These are phyloP conservation scores for Spinibarbus caldwelli DNA, from an alignment of 2,797 vertebrate genomes.

Conservation along the genomic window DNA sequence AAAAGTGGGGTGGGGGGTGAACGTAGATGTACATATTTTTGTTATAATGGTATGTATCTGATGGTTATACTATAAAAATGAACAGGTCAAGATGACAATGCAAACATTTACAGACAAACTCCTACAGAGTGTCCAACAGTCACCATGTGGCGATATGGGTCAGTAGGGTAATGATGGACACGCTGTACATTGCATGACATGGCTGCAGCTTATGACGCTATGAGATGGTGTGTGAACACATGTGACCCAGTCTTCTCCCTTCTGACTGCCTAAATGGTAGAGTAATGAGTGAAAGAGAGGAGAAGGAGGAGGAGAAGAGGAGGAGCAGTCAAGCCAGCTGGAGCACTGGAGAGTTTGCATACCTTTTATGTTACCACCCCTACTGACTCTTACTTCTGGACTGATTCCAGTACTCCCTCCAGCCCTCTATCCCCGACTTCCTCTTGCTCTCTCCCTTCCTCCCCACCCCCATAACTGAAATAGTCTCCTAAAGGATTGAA, in stretches of 20 bases:
- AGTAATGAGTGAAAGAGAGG: constrained; percentile 45
- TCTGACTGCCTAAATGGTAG: constrained; percentile 49
- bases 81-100: neutral
- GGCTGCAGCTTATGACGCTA: constrained; percentile 3
- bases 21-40: neutral
- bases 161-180: constrained; percentile 33
- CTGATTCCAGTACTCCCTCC: constrained; percentile 31
- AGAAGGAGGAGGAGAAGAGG: constrained; percentile 41
- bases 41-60: neutral
- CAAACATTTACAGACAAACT: neutral
- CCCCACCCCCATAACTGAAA: constrained; percentile 56
- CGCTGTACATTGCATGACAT: neutral
- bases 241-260: constrained; percentile 29
- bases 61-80: neutral
- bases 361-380: constrained; percentile 59
- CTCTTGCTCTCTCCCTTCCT: constrained; percentile 55
- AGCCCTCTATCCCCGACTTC: constrained; percentile 54
- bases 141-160: constrained; percentile 13
- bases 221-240: constrained; percentile 12
- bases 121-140: neutral
- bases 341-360: constrained; percentile 57
- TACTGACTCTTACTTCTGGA: constrained; percentile 55
- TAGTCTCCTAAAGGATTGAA: constrained; percentile 52
- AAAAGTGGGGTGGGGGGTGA: neutral
- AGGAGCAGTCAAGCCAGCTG: constrained; percentile 55